Base-by-base conservation (phyloP, 2,888 invertebrate genomes). In the Tachina fera region DNA sequence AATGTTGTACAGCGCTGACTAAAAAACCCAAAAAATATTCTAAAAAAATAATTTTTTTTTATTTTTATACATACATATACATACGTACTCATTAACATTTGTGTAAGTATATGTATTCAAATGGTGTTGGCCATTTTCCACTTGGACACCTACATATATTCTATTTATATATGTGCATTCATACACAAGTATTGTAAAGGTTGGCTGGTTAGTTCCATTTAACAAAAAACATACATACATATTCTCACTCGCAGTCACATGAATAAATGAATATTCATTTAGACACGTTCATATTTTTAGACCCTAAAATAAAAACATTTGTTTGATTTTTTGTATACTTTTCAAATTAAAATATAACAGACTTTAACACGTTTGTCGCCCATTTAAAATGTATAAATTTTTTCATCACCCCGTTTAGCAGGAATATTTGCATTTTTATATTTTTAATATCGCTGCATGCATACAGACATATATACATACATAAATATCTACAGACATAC, bases 201-300 rank as follows among this genome's bases (percentile, higher is more conserved):
- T 80, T 76, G 72, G 31, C 43, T 70, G 70, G 72, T 68, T 84
- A 80, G 47, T 68, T 58, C 22, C 16, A 71, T 41, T 63, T 53
- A 56, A 39, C 16, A 31, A 61, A 68, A 16, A n/a, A 16, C n/a
- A n/a, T n/a, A 68, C 22, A 65, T 22, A 13, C 13, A 51, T 68
- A 45, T 9, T 22, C 10, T 39, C 22, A 11, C 10, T 65, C 22
- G 51, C 16, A 61, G 10, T 31, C 49, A 75, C 11, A 67, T 43
- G 11, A 71, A 74, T 41, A 63, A 61, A 68, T 56, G 53, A 19
- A 56, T 45, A 31, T n/a, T 19, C 47, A 65, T 65, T 65, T 14
- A 22, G 6, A 16, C 39, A 16, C 14, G 51, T 16, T 39, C 53
- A 58, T 47, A 63, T 72, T 75, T 78, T 11, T 41, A 43, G 70